phyloP scores from a whole-genome alignment of 2,797 vertebrate genomes.

The Danio jaintianensis region DNA sequence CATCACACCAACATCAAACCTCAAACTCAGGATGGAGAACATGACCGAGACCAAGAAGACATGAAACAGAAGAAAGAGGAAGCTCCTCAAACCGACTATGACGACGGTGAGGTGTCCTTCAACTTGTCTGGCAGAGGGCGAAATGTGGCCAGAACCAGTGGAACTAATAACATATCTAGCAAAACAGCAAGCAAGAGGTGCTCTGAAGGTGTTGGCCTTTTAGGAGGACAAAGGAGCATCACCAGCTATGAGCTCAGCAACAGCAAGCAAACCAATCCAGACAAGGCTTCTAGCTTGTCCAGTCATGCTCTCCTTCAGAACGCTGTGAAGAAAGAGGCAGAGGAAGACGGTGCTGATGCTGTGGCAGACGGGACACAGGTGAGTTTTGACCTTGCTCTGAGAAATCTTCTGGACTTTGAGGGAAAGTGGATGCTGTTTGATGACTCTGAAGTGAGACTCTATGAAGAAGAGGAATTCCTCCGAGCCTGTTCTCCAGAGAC shows the following conservation, averaged over 20 bases:
- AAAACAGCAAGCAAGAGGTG: conserved; percentile 87
- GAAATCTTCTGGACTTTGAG: conserved; percentile 86
- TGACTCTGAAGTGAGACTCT: conserved; percentile 94
- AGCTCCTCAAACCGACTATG: conserved; percentile 71
- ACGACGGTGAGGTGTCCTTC: conserved; percentile 86
- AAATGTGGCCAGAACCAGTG: neutral
- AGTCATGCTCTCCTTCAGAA: conserved; percentile 67
- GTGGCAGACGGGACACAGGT: conserved; percentile 31
- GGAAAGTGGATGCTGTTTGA: conserved; percentile 98
- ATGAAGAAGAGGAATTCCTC: conserved; percentile 93
- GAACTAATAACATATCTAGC: conserved; percentile 60
- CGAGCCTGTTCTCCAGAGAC: conserved; percentile 89
- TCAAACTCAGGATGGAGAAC: conserved; percentile 62
- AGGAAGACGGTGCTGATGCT: conserved; percentile 34
- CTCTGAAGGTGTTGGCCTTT: conserved; percentile 86
- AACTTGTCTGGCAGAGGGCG: conserved; percentile 71
- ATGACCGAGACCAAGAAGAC: neutral
- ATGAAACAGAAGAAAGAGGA: conserved; percentile 80
- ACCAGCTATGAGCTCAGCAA: conserved; percentile 82
- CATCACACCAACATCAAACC: conserved; percentile 70
- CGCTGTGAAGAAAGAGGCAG: conserved; percentile 61
- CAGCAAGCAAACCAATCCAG: conserved; percentile 78
- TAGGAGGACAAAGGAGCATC: conserved; percentile 93
- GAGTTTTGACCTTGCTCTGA: conserved; percentile 62
- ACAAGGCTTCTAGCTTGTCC: conserved; percentile 73